phyloP scores from a whole-genome alignment of 1,140 invertebrate species.

The Potamilus streckersoni region DNA sequence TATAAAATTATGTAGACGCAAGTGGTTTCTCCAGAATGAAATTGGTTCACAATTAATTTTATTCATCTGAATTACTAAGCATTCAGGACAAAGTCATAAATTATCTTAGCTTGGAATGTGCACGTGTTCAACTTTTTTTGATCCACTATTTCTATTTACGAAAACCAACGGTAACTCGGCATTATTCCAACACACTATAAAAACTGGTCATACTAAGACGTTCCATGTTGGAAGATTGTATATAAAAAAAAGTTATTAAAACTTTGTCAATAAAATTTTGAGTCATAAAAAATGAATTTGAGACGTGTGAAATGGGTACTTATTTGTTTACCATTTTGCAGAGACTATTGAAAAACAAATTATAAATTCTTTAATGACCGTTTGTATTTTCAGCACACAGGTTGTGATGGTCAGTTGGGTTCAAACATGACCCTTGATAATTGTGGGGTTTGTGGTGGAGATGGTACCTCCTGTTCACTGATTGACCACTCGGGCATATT shows the following conservation, averaged over 20 bases:
- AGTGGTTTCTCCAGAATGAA: no score
- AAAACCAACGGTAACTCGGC: no score
- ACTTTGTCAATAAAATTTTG: background rate
- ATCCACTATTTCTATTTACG: no score
- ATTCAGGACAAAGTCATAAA: no score
- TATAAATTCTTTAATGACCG: background rate
- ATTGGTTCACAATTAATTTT: no score
- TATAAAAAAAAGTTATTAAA: background rate
- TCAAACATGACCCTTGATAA: constrained; percentile 80
- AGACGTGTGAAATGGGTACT: background rate
- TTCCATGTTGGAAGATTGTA: background rate
- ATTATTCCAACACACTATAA: no score
- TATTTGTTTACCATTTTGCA: background rate
- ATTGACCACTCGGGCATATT: background rate
- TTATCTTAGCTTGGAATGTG: no score
- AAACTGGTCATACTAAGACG: background rate
- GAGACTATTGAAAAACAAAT: background rate
- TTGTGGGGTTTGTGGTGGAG: constrained; percentile 90
- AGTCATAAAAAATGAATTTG: background rate
- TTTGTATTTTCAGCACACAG: constrained; percentile 72
- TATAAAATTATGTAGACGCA: no score
- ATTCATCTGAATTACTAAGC: no score
- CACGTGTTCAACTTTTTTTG: no score
- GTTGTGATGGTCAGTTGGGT: constrained; percentile 85
- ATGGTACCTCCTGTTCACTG: constrained; percentile 80